phyloP scores from a whole-genome alignment of 1,140 invertebrate species.

The Leptinotarsa undecemlineata region DNA sequence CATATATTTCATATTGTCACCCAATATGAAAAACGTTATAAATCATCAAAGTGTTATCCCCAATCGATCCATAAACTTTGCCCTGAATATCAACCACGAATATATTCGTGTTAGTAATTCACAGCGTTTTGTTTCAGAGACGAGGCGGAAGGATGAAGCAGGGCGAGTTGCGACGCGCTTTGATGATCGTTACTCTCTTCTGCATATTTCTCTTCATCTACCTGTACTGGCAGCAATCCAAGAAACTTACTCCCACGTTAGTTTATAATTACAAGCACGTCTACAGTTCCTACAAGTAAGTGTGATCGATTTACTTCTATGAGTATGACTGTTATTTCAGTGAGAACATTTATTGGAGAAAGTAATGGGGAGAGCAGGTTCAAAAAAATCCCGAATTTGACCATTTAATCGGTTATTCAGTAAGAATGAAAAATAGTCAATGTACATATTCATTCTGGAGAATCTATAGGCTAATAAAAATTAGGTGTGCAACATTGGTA shows the following conservation, averaged over 20 bases:
- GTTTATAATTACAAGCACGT: constrained; percentile 41
- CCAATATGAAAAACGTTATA: background rate
- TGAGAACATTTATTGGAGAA: no score
- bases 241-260: constrained; percentile 32
- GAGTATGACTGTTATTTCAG: no score
- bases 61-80: no score
- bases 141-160: constrained; percentile 48
- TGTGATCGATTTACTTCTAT: constrained; percentile 7
- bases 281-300: constrained; percentile 41
- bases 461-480: no score
- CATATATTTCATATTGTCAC: no score
- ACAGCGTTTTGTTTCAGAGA: constrained; percentile 46
- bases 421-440: no score
- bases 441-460: no score
- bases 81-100: no score
- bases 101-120: background rate
- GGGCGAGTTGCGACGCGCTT: constrained; percentile 57
- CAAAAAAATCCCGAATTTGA: no score
- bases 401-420: no score
- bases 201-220: constrained; percentile 60
- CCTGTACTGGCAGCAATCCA: constrained; percentile 56
- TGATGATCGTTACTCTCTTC: constrained; percentile 59
- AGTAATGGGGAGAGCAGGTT: no score
- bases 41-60: background rate
- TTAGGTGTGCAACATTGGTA: no score